phyloP scores from a whole-genome alignment of 1,140 invertebrate genomes.

The Pentalonia nigronervosa region DNA sequence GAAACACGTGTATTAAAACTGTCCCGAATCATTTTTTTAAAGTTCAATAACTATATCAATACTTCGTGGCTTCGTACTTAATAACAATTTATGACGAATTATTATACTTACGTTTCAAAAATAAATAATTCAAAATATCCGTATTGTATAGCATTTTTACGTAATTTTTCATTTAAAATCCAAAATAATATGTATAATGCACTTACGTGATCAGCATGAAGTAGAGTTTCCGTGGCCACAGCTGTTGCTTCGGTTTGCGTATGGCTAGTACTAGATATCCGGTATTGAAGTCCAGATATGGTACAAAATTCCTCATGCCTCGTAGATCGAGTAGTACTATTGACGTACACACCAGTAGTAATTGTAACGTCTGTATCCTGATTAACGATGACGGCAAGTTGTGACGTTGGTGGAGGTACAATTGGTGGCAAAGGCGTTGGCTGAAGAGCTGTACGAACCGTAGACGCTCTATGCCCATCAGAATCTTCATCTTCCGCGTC shows the following conservation, averaged over 20 bases:
- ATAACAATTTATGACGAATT: not conserved
- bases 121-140: not conserved
- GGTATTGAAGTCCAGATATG: conserved; percentile 82
- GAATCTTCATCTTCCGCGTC: conserved; percentile 65
- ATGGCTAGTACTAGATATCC: conserved; percentile 78
- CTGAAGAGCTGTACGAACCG: conserved; percentile 41
- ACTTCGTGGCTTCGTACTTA: not conserved
- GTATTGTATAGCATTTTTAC: not conserved
- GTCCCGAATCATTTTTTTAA: not conserved
- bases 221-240: conserved; percentile 71
- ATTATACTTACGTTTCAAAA: not conserved
- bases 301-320: conserved; percentile 84
- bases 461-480: conserved; percentile 64
- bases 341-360: conserved; percentile 81
- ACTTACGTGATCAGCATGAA: conserved; percentile 60
- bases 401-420: conserved; percentile 39
- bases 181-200: not conserved
- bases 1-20: not conserved
- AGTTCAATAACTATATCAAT: not conserved
- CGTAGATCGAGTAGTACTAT: conserved; percentile 74
- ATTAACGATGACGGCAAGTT: conserved; percentile 60
- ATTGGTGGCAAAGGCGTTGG: conserved; percentile 41
- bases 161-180: not conserved
- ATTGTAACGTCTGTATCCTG: conserved; percentile 87
- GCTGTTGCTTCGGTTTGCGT: conserved; percentile 80